Conservation (phyloP, 2,113 vertebrate genomes). For the Mixornis gularis region DNA sequence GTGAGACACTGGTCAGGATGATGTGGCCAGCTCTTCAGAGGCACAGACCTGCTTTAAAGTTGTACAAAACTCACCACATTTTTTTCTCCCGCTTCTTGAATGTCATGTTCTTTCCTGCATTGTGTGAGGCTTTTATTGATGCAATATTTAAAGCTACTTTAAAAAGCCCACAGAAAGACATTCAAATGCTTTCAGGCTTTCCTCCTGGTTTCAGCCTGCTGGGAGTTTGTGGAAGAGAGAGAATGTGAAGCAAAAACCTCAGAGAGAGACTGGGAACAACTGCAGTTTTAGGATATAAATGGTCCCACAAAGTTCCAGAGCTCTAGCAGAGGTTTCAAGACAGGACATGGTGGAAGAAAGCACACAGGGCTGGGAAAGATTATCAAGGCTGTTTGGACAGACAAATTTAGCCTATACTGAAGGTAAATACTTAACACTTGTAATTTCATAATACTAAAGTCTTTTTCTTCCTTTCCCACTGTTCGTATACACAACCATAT, state of each 20-base stretch:
- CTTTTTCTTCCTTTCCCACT: not conserved
- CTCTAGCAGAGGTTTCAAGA: not conserved
- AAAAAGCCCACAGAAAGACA: not conserved
- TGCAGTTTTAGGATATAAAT: not conserved
- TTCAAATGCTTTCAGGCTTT: slow-evolving; percentile 9
- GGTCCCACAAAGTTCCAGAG: not conserved
- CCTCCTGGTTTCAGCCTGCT: not conserved
- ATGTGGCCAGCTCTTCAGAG: not conserved
- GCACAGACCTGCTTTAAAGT: not conserved
- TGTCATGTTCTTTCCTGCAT: not conserved
- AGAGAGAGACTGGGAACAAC: not conserved
- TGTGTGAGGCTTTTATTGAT: not conserved
- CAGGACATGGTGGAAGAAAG: not conserved
- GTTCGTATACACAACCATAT: not conserved
- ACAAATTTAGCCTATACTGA: not conserved
- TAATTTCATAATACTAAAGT: not conserved
- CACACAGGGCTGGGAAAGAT: not conserved
- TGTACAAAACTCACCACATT: not conserved
- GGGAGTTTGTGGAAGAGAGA: not conserved
- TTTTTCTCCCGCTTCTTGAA: not conserved
- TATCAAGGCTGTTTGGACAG: not conserved
- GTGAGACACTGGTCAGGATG: not conserved
- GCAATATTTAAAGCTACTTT: slow-evolving; percentile 8
- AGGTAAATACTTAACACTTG: not conserved
- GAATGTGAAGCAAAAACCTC: not conserved